Base-by-base conservation (phyloP, 1,140 invertebrate species). In the Megalonaias nervosa region DNA sequence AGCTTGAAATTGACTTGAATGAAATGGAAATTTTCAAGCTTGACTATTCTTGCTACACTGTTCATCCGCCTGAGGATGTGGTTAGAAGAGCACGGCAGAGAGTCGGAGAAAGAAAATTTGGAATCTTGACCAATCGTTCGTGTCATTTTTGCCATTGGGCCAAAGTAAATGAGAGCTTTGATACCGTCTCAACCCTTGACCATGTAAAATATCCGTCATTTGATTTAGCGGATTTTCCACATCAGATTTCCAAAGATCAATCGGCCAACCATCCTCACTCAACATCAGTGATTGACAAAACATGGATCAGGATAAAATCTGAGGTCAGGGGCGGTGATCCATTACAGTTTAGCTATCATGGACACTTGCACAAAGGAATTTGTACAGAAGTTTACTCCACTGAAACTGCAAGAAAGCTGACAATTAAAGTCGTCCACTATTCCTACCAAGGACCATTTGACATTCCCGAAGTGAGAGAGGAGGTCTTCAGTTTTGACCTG, bases 111-210 rank as follows among this genome's bases (percentile, higher is more conserved):
- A 70, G 26, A n/a, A 76, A 76, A 48, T 76, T 68, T 65, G 68
- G 74, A 19, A 0, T 76, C 2, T 57, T 76, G 23, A 64, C 67
- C n/a, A 76, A 76, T 65, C 58, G 74, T 64, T 65, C 67, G 12
- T 76, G 74, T 38, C 74, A 76, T 65, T 76, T 76, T 38, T 76
- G 74, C n/a, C 67, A 76, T 60, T 76, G 74, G 74, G 67, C 67
- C 21, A 76, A 76, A 59, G 67, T 76, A 12, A 65, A 62, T 68
- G 68, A 76, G 57, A 48, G 38, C 38, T 48, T 48, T 48, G 38
- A 48, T 48, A 48, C 38, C 38, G 11, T 48, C 38, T 48, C 38
- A 48, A 48, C 38, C 38, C 38, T 48, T 48, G 38, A 48, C 38
- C 5, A 48, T 9, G 38, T 6, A 6, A 48, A 48, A 48, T 48